These are phyloP conservation scores for Micromys minutus DNA, from an alignment of 2,113 vertebrate genomes.

Conservation along the genomic window DNA sequence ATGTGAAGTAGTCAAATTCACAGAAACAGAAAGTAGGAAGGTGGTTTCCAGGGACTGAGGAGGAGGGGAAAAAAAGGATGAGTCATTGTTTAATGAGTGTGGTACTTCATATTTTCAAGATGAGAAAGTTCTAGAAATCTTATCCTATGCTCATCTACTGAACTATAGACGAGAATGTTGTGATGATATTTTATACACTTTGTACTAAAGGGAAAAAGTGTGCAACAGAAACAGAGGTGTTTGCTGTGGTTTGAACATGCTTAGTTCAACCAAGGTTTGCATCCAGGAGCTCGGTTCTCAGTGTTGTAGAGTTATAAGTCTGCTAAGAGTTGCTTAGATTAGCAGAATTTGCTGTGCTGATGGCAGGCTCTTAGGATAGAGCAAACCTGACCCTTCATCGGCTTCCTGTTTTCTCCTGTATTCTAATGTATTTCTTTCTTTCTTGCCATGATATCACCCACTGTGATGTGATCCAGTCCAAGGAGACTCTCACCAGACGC, in stretches of 20 bases:
- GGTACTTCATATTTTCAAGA: background rate
- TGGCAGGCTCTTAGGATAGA: background rate
- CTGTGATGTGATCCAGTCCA: background rate
- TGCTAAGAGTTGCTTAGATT: background rate
- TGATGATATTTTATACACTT: background rate
- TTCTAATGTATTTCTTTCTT: background rate
- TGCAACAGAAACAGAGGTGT: background rate
- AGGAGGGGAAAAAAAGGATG: background rate
- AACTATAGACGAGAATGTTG: background rate
- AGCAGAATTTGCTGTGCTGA: too few species aligned
- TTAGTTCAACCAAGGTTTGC: background rate
- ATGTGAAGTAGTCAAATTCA: background rate
- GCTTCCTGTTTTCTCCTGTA: background rate
- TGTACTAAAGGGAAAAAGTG: background rate
- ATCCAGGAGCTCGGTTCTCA: background rate
- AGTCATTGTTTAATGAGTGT: background rate
- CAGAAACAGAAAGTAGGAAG: conserved; percentile 9
- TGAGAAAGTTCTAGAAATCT: background rate
- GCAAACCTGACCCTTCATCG: background rate
- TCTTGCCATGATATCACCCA: background rate
- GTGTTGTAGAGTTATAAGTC: background rate
- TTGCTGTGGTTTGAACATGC: background rate
- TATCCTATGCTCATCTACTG: background rate
- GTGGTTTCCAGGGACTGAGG: background rate
- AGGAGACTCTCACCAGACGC: background rate